Conservation (phyloP, 2,888 invertebrate genomes). For the Eupsilia transversa region DNA sequence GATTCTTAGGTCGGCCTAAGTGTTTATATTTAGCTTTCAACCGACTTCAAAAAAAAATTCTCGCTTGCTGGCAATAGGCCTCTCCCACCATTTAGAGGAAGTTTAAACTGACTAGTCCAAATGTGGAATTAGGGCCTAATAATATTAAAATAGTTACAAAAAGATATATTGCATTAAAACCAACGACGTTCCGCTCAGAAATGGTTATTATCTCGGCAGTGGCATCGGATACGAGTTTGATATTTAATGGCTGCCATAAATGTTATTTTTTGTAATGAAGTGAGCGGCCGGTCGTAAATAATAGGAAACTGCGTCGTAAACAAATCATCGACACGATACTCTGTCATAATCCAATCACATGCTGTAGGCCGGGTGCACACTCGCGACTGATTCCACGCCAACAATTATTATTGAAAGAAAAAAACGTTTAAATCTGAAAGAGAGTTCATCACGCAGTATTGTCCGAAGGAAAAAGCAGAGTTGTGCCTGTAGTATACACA, state of each 20-base stretch:
- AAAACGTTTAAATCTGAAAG: not conserved
- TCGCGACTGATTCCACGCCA: not conserved
- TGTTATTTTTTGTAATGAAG: slow-evolving; percentile 60
- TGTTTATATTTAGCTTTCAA: not conserved
- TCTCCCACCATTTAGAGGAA: not conserved
- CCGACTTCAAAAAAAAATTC: not conserved
- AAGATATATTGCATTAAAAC: slow-evolving; percentile 46
- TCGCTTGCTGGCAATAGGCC: too few species aligned
- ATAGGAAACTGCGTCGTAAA: slow-evolving; percentile 58
- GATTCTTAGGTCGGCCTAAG: not conserved
- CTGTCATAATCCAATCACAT: slow-evolving; percentile 54
- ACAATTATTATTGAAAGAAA: not conserved
- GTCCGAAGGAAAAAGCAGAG: not conserved
- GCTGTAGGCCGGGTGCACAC: slow-evolving; percentile 35
- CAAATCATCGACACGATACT: slow-evolving; percentile 59
- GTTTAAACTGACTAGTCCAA: not conserved
- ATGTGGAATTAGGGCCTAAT: slow-evolving; percentile 12
- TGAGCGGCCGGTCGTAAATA: slow-evolving; percentile 60
- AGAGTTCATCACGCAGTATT: not conserved
- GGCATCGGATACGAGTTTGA: slow-evolving; percentile 45
- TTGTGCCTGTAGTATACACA: too few species aligned
- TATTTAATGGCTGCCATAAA: slow-evolving; percentile 52
- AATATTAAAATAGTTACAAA: slow-evolving; percentile 25
- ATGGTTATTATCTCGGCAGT: slow-evolving; percentile 26
- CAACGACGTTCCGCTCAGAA: slow-evolving; percentile 52